Base-by-base conservation (phyloP, 2,888 invertebrate species). In the Ornithoptera alexandrae region DNA sequence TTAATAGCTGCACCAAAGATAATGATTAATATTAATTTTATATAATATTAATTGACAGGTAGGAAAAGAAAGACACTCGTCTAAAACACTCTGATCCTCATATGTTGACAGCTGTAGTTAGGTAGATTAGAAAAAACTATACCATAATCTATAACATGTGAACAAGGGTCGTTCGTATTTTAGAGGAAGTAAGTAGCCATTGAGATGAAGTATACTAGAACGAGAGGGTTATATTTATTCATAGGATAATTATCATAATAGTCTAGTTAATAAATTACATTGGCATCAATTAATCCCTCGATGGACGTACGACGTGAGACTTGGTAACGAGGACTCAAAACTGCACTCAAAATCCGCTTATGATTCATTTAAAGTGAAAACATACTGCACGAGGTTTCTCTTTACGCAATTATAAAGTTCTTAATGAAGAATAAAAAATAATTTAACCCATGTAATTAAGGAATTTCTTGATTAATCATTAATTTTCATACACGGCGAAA, bases 161-260 rank as follows among this genome's bases (percentile, higher is more conserved):
- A 15, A 46, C 2, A 0, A 46, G 0, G 15, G 3, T 1, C 46
- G 1, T 15, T 46, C 39, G 30, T 39, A 39, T 10, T 39, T 39
- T 39, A 39, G 10, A 39, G 8, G 39, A 39, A 39, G 39, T 56
- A 39, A 39, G 39, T 56, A 68, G 68, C 65, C 62, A 68, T 67
- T 77, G 78, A 80, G 84, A 84, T 84, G 85, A 72, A 74, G 70
- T 76, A 74, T 75, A 53, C 53, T 53, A 53, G 7, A 56, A 53
- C 61, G 20, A 57, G 24, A 42, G 30, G 72, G 74, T 77, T 79
- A 82, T 84, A 86, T 87, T 87, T 88, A 89, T 90, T 88, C 89
- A 88, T 87, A 87, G 86, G 78, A 87, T 90, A 78, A 91, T 91
- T 91, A 90, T 84, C 88, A 91, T 91, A 89, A 89, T 89, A 90